phyloP scores from a whole-genome alignment of 2,888 invertebrate genomes.

The Drepanosiphum platanoidis region DNA sequence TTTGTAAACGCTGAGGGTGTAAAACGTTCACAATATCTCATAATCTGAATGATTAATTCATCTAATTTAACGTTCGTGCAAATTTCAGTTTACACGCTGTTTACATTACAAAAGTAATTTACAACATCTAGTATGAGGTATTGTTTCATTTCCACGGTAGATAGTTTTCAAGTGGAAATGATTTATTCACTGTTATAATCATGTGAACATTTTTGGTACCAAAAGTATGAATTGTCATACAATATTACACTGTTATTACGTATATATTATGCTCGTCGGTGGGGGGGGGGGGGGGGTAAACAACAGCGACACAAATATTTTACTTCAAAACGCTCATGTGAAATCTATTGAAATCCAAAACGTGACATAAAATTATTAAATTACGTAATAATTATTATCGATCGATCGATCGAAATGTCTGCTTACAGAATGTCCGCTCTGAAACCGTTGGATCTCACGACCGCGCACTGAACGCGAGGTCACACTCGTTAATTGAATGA shows the following conservation, averaged over 20 bases:
- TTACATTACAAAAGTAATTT: neutral
- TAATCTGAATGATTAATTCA: neutral
- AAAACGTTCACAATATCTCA: too few relatives aligned
- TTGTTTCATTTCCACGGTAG: neutral
- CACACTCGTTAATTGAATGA: too few relatives aligned
- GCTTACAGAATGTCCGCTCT: too few relatives aligned
- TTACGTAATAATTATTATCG: too few relatives aligned
- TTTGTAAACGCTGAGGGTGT: too few relatives aligned
- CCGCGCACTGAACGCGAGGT: too few relatives aligned
- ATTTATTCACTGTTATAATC: neutral
- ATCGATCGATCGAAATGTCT: too few relatives aligned
- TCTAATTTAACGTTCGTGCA: neutral
- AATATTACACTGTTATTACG: neutral
- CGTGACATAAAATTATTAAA: neutral
- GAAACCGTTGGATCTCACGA: too few relatives aligned
- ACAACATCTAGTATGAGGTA: neutral
- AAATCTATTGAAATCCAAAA: neutral
- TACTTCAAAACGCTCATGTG: neutral
- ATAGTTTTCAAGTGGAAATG: neutral
- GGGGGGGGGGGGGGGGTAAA: too few relatives aligned
- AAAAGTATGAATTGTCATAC: neutral
- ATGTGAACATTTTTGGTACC: neutral
- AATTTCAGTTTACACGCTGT: neutral
- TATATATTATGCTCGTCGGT: too few relatives aligned
- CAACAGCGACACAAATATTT: too few relatives aligned